Evolutionary conservation across 2,888 invertebrate genomes (phyloP).

Genomic region (Xanthorhoe designata): DNA sequence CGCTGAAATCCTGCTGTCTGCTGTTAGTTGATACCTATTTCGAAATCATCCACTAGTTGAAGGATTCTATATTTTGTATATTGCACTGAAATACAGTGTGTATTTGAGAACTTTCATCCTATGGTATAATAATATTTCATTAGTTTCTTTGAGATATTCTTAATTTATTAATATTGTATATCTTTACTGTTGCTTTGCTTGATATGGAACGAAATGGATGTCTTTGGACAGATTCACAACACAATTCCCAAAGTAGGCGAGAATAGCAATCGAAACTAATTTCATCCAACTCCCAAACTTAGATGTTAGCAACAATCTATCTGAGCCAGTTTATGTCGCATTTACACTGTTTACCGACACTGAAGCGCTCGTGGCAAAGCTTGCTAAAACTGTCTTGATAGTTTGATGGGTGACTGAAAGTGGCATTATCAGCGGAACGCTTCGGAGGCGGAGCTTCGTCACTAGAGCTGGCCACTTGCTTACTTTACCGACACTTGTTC

Average conservation of each 20-base stretch:
- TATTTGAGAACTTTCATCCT: not conserved
- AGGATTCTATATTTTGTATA: not conserved
- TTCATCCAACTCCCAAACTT: constrained; percentile 36
- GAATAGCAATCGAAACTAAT: constrained; percentile 41
- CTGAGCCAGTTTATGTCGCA: constrained; percentile 51
- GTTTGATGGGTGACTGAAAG: too few species aligned
- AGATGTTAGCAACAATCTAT: constrained; percentile 56
- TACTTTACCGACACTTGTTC: too few species aligned
- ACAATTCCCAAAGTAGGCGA: constrained; percentile 18
- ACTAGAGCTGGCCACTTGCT: too few species aligned
- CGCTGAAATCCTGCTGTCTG: not conserved
- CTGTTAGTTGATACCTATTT: not conserved
- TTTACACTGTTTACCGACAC: constrained; percentile 12
- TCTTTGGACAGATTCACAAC: constrained; percentile 1
- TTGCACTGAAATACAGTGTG: not conserved
- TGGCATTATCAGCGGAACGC: too few species aligned
- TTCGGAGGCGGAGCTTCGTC: too few species aligned
- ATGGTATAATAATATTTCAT: too few species aligned
- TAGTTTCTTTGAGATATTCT: too few species aligned
- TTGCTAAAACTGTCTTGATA: too few species aligned
- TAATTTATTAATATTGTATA: too few species aligned
- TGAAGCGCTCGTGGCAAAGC: too few species aligned
- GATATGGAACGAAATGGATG: not conserved
- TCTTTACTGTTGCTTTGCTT: not conserved
- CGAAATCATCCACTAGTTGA: not conserved